These are phyloP conservation scores for Burhinus bistriatus DNA, from an alignment of 2,113 vertebrate species.

Conservation along the genomic window DNA sequence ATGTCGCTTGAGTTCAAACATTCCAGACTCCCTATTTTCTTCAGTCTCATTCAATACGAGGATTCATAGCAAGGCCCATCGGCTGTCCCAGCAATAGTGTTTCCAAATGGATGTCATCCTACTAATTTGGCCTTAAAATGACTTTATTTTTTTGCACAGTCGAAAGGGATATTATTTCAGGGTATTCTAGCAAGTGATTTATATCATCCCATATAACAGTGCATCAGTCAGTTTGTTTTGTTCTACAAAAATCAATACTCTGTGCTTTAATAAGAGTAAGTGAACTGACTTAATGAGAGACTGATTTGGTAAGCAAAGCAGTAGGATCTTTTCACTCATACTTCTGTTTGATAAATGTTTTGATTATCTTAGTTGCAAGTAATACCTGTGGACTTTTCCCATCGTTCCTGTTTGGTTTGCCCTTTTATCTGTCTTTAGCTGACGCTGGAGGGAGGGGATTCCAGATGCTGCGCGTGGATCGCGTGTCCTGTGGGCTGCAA, in stretches of 20 bases:
- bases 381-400: background rate
- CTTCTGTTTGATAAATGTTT: background rate
- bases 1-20: background rate
- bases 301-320: background rate
- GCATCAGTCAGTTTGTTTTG: background rate
- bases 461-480: fast-evolving
- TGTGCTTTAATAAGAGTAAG: background rate
- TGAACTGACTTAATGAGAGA: background rate
- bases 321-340: background rate
- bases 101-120: background rate
- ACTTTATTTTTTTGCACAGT: background rate
- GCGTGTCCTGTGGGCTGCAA: background rate
- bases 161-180: background rate
- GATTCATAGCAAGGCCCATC: background rate
- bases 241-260: background rate
- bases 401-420: background rate
- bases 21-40: background rate
- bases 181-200: background rate
- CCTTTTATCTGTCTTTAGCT: background rate
- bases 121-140: background rate
- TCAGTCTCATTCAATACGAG: background rate
- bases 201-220: background rate
- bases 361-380: background rate
- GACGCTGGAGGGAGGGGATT: background rate
- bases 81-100: background rate